These are phyloP conservation scores for Oryctolagus cuniculus DNA, from an alignment of 2,113 vertebrate species.

Conservation along the genomic window mOryCun1.1 NC_091453.1:43754501-43755000, in stretches of 20 bases:
- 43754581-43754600: conserved; percentile 44
- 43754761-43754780: conserved; percentile 59
- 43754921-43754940: conserved; percentile 51
- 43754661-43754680: conserved; percentile 50
- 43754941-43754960: conserved; percentile 42
- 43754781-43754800: conserved; percentile 3
- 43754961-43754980: background rate
- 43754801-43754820: conserved; percentile 57
- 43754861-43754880: conserved; percentile 9
- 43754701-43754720: background rate
- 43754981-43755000: conserved; percentile 19
- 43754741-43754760: conserved; percentile 13
- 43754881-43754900: conserved; percentile 31
- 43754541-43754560: conserved; percentile 13
- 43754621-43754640: background rate
- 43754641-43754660: conserved; percentile 49
- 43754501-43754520: conserved; percentile 1
- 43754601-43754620: background rate
- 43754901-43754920: conserved; percentile 57
- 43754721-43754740: conserved; percentile 35
- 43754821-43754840: conserved; percentile 10
- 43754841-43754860: conserved; percentile 44
- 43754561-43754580: conserved; percentile 39
- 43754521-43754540: background rate
- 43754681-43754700: conserved; percentile 8